Evolutionary conservation across 2,113 vertebrate genomes (phyloP).

Genomic region (Miniopterus natalensis): DNA sequence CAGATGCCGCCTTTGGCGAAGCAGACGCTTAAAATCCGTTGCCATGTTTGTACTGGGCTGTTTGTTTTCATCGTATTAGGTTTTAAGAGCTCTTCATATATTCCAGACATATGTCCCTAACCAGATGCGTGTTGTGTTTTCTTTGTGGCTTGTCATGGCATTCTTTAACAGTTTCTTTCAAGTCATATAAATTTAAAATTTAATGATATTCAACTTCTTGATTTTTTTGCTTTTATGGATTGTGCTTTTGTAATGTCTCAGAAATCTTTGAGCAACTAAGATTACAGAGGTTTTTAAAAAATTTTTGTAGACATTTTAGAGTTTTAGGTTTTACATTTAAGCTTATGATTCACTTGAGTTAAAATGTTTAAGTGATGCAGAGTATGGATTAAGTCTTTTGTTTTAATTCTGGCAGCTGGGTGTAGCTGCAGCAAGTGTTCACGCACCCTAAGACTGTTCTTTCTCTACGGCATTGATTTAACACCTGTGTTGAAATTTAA

Average conservation of each 20-base stretch:
- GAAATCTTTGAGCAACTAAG: neutral
- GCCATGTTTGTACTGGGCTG: neutral
- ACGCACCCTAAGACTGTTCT: no score
- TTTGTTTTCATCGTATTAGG: neutral
- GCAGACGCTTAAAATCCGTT: neutral
- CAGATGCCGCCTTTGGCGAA: neutral
- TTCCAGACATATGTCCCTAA: neutral
- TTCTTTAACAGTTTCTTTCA: neutral
- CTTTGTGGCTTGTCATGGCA: neutral
- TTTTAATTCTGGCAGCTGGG: neutral
- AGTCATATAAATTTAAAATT: neutral
- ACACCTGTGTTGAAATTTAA: no score
- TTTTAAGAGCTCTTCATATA: neutral
- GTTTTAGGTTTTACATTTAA: slow-evolving; percentile 20
- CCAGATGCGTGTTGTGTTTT: neutral
- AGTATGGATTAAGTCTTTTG: neutral
- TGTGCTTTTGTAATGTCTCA: neutral
- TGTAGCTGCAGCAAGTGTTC: neutral
- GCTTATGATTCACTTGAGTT: neutral
- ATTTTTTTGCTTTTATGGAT: slow-evolving; percentile 34
- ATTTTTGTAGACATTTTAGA: neutral
- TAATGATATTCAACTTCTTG: neutral
- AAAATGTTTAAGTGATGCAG: neutral
- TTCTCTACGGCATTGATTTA: no score
- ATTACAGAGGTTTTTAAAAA: neutral